phyloP scores from a whole-genome alignment of 2,888 invertebrate genomes.

The Liopterus haemorrhoidalis region DNA sequence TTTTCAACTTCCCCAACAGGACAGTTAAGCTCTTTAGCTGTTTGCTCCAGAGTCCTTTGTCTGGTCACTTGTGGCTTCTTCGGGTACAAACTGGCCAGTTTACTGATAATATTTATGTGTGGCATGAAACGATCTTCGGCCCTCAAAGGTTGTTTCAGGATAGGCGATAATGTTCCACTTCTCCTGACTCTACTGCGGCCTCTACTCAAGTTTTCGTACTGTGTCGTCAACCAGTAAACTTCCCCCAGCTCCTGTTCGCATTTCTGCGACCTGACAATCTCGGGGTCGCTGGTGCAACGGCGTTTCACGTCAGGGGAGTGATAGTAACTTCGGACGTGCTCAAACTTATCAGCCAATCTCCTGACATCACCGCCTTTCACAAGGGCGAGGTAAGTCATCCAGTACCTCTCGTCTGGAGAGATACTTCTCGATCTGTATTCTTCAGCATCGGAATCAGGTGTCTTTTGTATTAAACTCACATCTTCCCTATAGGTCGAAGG shows the following conservation, averaged over 20 bases:
- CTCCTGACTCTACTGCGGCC: slow-evolving; percentile 48
- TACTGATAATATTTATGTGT: slow-evolving; percentile 84
- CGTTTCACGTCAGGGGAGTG: slow-evolving; percentile 42
- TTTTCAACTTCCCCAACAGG: slow-evolving; percentile 66
- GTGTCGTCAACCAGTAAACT: slow-evolving; percentile 56
- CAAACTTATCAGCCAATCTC: slow-evolving; percentile 71
- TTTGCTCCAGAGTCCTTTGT: slow-evolving; percentile 38
- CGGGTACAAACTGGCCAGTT: slow-evolving; percentile 58
- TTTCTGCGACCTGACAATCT: slow-evolving; percentile 54
- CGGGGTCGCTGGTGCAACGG: slow-evolving; percentile 73
- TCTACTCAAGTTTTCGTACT: slow-evolving; percentile 53
- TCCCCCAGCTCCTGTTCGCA: slow-evolving; percentile 47
- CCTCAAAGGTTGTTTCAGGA: slow-evolving; percentile 57
- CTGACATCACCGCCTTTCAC: slow-evolving; percentile 72
- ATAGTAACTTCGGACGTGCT: slow-evolving; percentile 54
- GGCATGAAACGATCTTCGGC: slow-evolving; percentile 75
- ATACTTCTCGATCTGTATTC: slow-evolving; percentile 65
- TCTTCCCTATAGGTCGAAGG: slow-evolving; percentile 44
- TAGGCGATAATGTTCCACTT: slow-evolving; percentile 55
- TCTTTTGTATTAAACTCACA: slow-evolving; percentile 48
- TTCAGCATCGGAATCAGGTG: slow-evolving; percentile 56
- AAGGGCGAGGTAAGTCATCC: slow-evolving; percentile 62
- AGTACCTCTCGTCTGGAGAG: slow-evolving; percentile 68
- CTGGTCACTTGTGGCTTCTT: slow-evolving; percentile 37
- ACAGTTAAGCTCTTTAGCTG: slow-evolving; percentile 42